Evolutionary conservation across 1,140 invertebrate species (phyloP), one percentile per base, ranked within the genome.

Genomic region (Diabrotica undecimpunctata): DNA sequence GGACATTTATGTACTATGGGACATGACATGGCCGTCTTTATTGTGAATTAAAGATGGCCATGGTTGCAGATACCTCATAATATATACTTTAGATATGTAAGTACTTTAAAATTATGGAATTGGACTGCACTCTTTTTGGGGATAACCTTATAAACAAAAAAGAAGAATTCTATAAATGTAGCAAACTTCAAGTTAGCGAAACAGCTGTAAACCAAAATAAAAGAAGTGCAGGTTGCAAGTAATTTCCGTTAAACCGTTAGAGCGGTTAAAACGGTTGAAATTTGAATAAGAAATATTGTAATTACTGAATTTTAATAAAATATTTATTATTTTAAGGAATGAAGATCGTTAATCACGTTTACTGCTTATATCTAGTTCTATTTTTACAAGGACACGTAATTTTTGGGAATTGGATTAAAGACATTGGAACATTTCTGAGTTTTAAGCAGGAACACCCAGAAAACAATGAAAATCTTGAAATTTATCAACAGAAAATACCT

Each of bases 401-500:
- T 9, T 50, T 60, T 12, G 25, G 39, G 41, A 35, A 50, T 14
- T 14, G 13, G 13, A 41, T 60, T 6, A 50, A n/a, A 14, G 25
- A 35, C 7, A 51, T 60, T 41, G 38, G 58, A 50, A 60, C 12
- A 14, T 60, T 46, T 60, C 25, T 54, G 9, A 12, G 53, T 12
- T 60, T 50, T 9, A n/a, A 12, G 12, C 37, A 25, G 11, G 13
- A 60, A 50, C 10, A 25, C 7, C 35, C 35, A 7, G 50, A 14
- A 7, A 41, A 62, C n/a, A 51, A 54, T 10, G 13, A 50, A 13
- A 12, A 25, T 10, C 25, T 11, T 12, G 60, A 54, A 62, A 54
- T 54, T 58, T 74, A 67, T 60, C 58, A 71, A 12, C 69, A 71
- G 36, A 64, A 57, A 54, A 64, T 82, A 36, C 85, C 85, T 0